A percentile compares a stretch with the other conserved stretches of the same genome.
These are phyloP conservation scores for Lutjanus argentimaculatus DNA, from an alignment of 2,797 vertebrate genomes.

Conservation along the genomic window DNA sequence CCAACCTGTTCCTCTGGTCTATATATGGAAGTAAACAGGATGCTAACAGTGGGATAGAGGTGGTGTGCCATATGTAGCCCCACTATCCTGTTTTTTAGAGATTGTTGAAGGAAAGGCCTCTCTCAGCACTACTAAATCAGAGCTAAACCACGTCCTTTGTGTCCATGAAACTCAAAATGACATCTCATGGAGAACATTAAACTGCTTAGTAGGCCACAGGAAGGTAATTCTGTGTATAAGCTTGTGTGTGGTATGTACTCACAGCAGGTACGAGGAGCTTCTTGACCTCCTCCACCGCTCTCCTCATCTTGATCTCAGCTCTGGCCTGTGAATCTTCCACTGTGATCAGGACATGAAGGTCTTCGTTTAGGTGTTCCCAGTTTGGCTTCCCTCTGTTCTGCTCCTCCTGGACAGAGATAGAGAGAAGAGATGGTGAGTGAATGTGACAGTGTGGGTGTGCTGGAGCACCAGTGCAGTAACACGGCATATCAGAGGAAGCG, in stretches of 20 bases:
- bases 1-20: slow-evolving; percentile 73
- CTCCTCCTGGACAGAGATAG: slow-evolving; percentile 84
- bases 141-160: neutral
- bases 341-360: slow-evolving; percentile 90
- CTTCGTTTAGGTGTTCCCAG: slow-evolving; percentile 92
- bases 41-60: slow-evolving; percentile 58
- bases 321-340: slow-evolving; percentile 89
- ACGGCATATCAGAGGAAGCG: slow-evolving; percentile 59
- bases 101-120: slow-evolving; percentile 22
- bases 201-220: slow-evolving; percentile 3
- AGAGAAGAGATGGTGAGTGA: slow-evolving; percentile 55
- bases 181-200: slow-evolving; percentile 9
- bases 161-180: slow-evolving; percentile 15
- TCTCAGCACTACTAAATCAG: slow-evolving; percentile 35
- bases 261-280: slow-evolving; percentile 90
- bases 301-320: slow-evolving; percentile 90
- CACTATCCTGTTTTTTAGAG: slow-evolving; percentile 44
- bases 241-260: slow-evolving; percentile 71
- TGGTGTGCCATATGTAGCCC: slow-evolving; percentile 64
- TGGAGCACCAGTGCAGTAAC: slow-evolving; percentile 57
- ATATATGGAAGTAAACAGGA: slow-evolving; percentile 78
- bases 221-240: neutral
- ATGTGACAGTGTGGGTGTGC: slow-evolving; percentile 71
- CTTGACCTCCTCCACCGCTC: slow-evolving; percentile 90
- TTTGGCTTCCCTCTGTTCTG: slow-evolving; percentile 91